Conservation (phyloP, 1,140 invertebrate genomes). For the Ectropis grisescens region DNA sequence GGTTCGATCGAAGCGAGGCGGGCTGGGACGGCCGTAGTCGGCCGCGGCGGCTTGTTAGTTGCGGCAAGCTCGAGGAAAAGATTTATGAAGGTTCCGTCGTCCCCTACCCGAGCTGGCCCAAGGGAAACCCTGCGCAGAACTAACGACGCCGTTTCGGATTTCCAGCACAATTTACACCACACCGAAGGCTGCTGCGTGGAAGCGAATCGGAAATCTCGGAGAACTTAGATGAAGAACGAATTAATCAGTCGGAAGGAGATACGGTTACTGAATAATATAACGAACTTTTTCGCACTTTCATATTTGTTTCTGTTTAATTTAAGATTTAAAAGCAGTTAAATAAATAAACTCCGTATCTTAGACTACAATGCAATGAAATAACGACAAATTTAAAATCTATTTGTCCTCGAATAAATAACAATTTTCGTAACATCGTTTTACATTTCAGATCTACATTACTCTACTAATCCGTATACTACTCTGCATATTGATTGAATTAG, state of each 20-base stretch:
- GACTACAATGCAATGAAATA: too few species aligned
- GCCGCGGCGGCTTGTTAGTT: slow-evolving; percentile 48
- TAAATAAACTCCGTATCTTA: too few species aligned
- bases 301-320: too few species aligned
- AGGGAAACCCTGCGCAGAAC: slow-evolving; percentile 43
- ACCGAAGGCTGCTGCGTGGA: slow-evolving; percentile 12
- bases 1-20: slow-evolving; percentile 19
- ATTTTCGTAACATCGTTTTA: too few species aligned
- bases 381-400: too few species aligned
- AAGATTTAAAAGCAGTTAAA: too few species aligned
- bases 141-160: slow-evolving; percentile 59
- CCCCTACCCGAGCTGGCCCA: slow-evolving; percentile 39
- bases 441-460: too few species aligned
- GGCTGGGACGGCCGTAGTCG: too few species aligned
- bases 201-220: slow-evolving; percentile 27
- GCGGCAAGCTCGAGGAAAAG: slow-evolving; percentile 52
- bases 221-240: slow-evolving; percentile 27
- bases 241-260: slow-evolving; percentile 28
- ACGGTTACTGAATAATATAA: slow-evolving; percentile 21
- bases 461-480: too few species aligned
- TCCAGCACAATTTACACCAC: slow-evolving; percentile 55
- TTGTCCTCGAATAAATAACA: too few species aligned
- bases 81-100: slow-evolving; percentile 58
- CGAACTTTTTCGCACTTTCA: slow-evolving; percentile 17
- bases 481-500: too few species aligned